Evolutionary conservation across 2,888 invertebrate genomes (phyloP).

Genomic region (Campopleginae sp.): DNA sequence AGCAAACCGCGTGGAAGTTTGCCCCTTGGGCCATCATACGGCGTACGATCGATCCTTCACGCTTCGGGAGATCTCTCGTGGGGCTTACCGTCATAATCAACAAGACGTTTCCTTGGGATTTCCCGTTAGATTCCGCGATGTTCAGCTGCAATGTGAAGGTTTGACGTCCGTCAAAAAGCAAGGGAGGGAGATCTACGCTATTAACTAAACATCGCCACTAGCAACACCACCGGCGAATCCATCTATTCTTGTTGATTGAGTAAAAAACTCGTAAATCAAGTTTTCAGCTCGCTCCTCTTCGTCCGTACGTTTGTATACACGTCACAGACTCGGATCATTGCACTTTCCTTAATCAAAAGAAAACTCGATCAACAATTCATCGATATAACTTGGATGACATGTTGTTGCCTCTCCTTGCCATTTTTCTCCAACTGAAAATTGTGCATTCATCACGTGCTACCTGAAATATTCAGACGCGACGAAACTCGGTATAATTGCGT

Average conservation of each 20-base stretch:
- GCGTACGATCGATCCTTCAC: conserved; percentile 65
- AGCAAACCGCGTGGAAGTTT: conserved; percentile 59
- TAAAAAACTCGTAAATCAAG: conserved; percentile 23
- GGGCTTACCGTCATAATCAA: conserved; percentile 67
- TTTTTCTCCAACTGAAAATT: conserved; percentile 12
- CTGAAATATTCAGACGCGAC: not conserved
- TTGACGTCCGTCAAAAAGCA: conserved; percentile 43
- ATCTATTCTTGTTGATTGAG: conserved; percentile 20
- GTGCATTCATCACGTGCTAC: not conserved
- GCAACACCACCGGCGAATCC: conserved; percentile 31
- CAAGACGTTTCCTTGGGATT: conserved; percentile 65
- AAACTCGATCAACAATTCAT: conserved; percentile 24
- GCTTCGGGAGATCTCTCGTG: conserved; percentile 63
- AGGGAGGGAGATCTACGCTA: not conserved
- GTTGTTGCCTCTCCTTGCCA: conserved; percentile 26
- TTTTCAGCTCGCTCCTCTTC: conserved; percentile 1
- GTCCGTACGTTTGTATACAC: conserved; percentile 3
- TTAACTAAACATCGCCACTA: conserved; percentile 8
- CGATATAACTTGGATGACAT: conserved; percentile 34
- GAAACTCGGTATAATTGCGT: not conserved
- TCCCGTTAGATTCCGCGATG: conserved; percentile 58
- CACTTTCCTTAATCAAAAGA: not conserved
- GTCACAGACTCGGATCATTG: not conserved
- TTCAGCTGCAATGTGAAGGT: conserved; percentile 45
- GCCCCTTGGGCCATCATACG: conserved; percentile 63